Evolutionary conservation across 2,888 invertebrate species (phyloP).

Genomic region (Dorcus parallelipipedus): DNA sequence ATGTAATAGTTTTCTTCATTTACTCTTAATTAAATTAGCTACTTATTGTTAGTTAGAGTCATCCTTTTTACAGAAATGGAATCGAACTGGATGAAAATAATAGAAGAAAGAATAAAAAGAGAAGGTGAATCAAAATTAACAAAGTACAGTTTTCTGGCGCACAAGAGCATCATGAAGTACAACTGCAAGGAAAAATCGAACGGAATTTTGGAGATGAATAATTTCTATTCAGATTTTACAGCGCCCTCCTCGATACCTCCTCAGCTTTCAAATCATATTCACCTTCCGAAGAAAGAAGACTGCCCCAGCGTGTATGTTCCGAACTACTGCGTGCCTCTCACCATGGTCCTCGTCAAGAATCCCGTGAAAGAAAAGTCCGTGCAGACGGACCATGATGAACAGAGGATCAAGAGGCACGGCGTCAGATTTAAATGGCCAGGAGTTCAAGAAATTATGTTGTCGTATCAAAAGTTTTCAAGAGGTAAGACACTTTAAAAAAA

Average conservation of each 20-base stretch:
- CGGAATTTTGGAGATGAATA: not conserved
- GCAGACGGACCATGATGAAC: slow-evolving; percentile 12
- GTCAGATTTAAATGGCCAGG: slow-evolving; percentile 50
- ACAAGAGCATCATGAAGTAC: slow-evolving; percentile 24
- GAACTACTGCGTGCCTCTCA: slow-evolving; percentile 29
- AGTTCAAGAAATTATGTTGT: slow-evolving; percentile 51
- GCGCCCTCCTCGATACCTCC: not conserved
- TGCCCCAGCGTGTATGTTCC: slow-evolving; percentile 14
- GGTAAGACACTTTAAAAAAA: slow-evolving; percentile 43
- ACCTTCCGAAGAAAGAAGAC: slow-evolving; percentile 22
- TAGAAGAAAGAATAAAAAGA: slow-evolving; percentile 61
- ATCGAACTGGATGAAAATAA: slow-evolving; percentile 60
- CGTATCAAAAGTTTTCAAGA: slow-evolving; percentile 54
- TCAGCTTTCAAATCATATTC: not conserved
- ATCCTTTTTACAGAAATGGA: slow-evolving; percentile 49
- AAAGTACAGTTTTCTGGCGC: slow-evolving; percentile 47
- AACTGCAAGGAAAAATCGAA: slow-evolving; percentile 4
- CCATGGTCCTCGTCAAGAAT: slow-evolving; percentile 27
- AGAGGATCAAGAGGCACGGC: slow-evolving; percentile 8
- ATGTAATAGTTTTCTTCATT: too few species aligned
- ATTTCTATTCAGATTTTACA: not conserved
- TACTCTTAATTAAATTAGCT: too few species aligned
- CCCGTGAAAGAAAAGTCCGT: slow-evolving; percentile 11
- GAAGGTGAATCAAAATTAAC: slow-evolving; percentile 51
- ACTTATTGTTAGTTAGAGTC: too few species aligned